Evolutionary conservation across 1,140 invertebrate species (phyloP).

Genomic region (Battus philenor): DNA sequence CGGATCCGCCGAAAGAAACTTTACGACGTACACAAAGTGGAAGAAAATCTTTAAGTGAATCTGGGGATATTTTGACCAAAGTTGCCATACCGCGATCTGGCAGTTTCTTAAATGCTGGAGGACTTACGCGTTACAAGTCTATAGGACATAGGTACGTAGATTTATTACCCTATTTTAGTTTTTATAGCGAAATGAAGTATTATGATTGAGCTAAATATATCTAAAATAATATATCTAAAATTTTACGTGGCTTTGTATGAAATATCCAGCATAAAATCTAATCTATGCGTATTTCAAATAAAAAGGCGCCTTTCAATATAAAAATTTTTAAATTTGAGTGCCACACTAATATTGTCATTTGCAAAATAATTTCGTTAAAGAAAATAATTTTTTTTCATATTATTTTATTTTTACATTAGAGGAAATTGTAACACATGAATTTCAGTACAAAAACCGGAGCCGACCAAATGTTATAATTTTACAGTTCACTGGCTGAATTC

Average conservation of each 20-base stretch:
- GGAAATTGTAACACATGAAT: no score
- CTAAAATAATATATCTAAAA: conserved; percentile 9
- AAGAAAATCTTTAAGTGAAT: conserved; percentile 65
- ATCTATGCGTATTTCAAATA: no score
- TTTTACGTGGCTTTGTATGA: no score
- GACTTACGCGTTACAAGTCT: conserved; percentile 81
- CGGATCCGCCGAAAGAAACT: conserved; percentile 55
- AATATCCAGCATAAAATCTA: no score
- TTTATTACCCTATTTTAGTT: conserved; percentile 2
- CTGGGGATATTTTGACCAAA: conserved; percentile 87
- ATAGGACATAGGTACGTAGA: conserved; percentile 76
- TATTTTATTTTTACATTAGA: no score
- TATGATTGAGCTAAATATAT: conserved; percentile 13
- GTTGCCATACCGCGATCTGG: conserved; percentile 89
- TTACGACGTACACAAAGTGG: conserved; percentile 70
- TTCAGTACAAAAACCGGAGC: no score
- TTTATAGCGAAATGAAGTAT: not conserved
- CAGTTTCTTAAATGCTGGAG: conserved; percentile 88
- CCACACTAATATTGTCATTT: no score
- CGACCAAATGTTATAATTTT: conserved; percentile 16
- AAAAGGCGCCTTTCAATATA: no score
- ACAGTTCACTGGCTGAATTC: conserved; percentile 26
- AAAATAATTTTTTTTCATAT: no score
- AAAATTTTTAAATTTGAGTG: no score
- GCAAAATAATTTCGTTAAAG: no score